Base-by-base conservation (phyloP, 2,888 invertebrate genomes). In the Ephialtes manifestator region DNA sequence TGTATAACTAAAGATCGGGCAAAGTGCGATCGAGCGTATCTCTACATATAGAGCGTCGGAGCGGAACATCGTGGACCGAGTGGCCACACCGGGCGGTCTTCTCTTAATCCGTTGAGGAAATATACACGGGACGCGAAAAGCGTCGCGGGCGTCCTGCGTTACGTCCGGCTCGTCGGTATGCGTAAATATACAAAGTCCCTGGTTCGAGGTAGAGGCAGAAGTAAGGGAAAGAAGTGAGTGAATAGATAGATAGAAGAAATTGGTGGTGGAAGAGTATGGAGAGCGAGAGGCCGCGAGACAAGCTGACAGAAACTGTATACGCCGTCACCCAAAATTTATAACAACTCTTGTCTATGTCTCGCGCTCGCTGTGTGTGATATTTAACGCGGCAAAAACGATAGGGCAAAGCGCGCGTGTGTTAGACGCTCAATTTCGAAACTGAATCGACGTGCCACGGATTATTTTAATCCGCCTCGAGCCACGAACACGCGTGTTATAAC, bases 111-210 rank as follows among this genome's bases (percentile, higher is more conserved):
- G 86, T 89, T 92, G 91, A 91, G 92, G 92, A 93, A 93, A 94
- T 93, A 94, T 93, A 94, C 93, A 93, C 86, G 89, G 90, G 91
- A 92, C 91, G 90, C 89, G 92, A 91, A 91, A 76, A 92, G 92
- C 92, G 93, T 93, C 93, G 93, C 92, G 91, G 89, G 89, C 76
- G 90, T 91, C 92, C 93, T 93, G 93, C 92, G 92, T 93, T 92
- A 92, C 93, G 91, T 93, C 92, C 87, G 89, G 89, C 90, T 87
- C 89, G 87, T 86, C 89, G 93, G 93, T 91, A 93, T 93, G 92
- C 89, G 90, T 93, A 93, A 94, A 94, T 93, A 93, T 92, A 93
- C 93, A 93, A 92, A 83, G 81, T 80, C 76, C 80, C 65, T 15
- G 48, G 77, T 15, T 58, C 67, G 71, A 43, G 63, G 24, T 13